Evolutionary conservation across 2,797 vertebrate genomes (phyloP).

Genomic region (Pseudocheirus occidentalis): DNA sequence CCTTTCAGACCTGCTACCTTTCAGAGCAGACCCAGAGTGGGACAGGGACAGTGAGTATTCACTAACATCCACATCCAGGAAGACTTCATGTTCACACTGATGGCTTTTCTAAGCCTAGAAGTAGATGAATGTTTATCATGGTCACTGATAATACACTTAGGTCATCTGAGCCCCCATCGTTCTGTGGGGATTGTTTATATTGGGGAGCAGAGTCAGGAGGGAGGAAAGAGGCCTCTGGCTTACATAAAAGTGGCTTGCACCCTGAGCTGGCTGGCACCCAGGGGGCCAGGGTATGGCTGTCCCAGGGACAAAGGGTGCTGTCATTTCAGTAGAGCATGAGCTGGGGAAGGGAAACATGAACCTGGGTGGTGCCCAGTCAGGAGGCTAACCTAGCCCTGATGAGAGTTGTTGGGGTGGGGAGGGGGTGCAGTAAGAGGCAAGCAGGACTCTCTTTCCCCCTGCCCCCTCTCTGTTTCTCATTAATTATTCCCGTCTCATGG

Average conservation of each 20-base stretch:
- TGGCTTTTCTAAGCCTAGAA: not conserved
- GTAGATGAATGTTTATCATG: not conserved
- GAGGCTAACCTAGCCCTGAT: not conserved
- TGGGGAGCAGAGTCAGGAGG: not conserved
- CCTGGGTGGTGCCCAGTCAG: slow-evolving; percentile 48
- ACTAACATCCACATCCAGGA: not conserved
- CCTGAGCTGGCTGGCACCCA: not conserved
- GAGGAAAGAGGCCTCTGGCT: not conserved
- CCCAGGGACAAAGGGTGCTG: slow-evolving; percentile 40
- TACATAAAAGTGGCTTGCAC: not conserved
- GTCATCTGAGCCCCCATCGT: not conserved
- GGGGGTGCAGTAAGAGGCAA: slow-evolving; percentile 17
- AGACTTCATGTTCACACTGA: not conserved
- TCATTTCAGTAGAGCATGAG: not conserved
- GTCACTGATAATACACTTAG: not conserved
- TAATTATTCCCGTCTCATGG: slow-evolving; percentile 83
- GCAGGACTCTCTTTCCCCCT: slow-evolving; percentile 17
- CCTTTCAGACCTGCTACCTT: too few species aligned
- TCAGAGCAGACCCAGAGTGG: not conserved
- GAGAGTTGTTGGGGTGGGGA: not conserved
- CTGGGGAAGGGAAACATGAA: not conserved
- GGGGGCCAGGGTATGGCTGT: slow-evolving; percentile 6
- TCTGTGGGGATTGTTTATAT: not conserved
- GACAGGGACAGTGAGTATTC: not conserved
- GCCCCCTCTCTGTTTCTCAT: slow-evolving; percentile 79